A percentile compares a stretch with the other conserved stretches of the same genome.
Conservation (phyloP, 2,797 vertebrate genomes). For the Rhodeus uyekii region DNA sequence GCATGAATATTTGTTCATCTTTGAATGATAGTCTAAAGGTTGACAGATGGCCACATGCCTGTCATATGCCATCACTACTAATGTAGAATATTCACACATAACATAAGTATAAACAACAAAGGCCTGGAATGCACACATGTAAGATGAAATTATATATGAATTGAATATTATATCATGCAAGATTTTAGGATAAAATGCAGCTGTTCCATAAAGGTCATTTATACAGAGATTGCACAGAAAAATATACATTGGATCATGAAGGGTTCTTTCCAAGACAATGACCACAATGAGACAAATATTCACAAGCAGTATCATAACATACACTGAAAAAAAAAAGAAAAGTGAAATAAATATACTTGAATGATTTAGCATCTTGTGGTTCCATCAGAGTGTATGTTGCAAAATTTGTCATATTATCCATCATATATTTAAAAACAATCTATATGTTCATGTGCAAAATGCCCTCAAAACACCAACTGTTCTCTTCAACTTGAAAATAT, state of each 20-base stretch:
- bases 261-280: conserved; percentile 38
- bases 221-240: conserved; percentile 54
- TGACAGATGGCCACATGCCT: conserved; percentile 27
- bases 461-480: not conserved
- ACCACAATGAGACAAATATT: conserved; percentile 26
- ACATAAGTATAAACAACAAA: conserved; percentile 18
- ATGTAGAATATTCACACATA: conserved; percentile 22
- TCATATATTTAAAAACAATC: too few relatives aligned
- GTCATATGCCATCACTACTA: conserved; percentile 36
- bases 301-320: conserved; percentile 20
- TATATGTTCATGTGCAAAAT: too few relatives aligned
- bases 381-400: conserved; percentile 11
- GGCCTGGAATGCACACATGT: conserved; percentile 6
- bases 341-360: not conserved
- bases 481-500: not conserved
- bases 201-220: conserved; percentile 45
- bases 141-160: conserved; percentile 26
- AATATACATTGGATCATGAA: conserved; percentile 52
- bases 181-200: conserved; percentile 51
- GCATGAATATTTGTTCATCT: conserved; percentile 1
- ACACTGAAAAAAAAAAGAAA: conserved; percentile 2
- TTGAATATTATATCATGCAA: conserved; percentile 36
- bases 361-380: not conserved
- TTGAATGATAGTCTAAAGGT: conserved; percentile 27
- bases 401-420: conserved; percentile 11